Base-by-base conservation (phyloP, 2,888 invertebrate species). In the Stictocephala bisonia region DNA sequence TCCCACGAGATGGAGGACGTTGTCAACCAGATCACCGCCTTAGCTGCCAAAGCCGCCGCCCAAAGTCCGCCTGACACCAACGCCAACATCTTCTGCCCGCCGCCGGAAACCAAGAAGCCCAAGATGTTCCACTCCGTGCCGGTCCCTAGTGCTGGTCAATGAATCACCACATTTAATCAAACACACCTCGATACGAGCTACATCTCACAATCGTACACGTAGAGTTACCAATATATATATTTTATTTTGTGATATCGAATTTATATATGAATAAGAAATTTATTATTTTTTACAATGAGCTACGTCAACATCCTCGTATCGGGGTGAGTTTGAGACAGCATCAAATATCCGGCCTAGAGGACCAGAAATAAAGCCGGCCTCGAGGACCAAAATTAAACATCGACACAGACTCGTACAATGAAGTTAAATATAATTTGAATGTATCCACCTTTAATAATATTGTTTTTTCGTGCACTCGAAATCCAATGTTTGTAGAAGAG, bases 1-100 rank as follows among this genome's bases (percentile, higher is more conserved):
- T 89, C 89, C 74, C 91, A 92, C 84, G 92, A 93, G 84, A 93
- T 93, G 92, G 93, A 93, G 84, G 91, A 93, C 84, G 92, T 93
- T 77, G 93, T 93, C 75, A 93, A 93, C 84, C 93, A 93, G 85
- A 92, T 93, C 81, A 92, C 93, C 76, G 85, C 92, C 79, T 84
- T 93, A 82, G 92, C 93, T 72, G 92, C 92, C 20, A 87, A 91
- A 79, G 91, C 92, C n/a, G 90, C 90, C 56, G 91, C 91, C 80
- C 90, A 90, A 76, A 72, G 75, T n/a, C 77, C 77, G 83, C 89
- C 78, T 84, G 90, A 90, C 81, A 86, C 89, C 70, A 87, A 86
- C 84, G 87, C 87, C 78, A 86, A 85, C 85, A 73, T 80, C 72
- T 79, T 80, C 73, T 77, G 77, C 50, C 74, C 74, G 13, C 74